Evolutionary conservation across 2,113 vertebrate species (phyloP).

Genomic region (Cryptoleucopteryx plumbea): DNA sequence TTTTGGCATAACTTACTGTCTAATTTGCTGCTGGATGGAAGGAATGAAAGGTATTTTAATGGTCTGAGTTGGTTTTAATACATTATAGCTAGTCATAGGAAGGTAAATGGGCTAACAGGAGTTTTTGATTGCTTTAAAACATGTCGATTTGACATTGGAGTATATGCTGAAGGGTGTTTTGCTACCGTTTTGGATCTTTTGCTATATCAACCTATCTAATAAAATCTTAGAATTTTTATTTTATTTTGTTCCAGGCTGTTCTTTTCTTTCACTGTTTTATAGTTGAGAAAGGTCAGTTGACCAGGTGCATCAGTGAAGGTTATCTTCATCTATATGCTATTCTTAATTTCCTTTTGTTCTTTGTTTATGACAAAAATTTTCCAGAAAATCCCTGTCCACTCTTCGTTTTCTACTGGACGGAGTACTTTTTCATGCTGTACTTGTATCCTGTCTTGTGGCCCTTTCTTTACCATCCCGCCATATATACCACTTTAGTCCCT

Average conservation of each 20-base stretch:
- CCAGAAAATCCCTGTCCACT: not conserved
- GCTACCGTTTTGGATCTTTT: not conserved
- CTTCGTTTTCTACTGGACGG: not conserved
- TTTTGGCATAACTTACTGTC: not conserved
- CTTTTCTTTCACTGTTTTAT: not conserved
- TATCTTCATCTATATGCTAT: not conserved
- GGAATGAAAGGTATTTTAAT: conserved; percentile 5
- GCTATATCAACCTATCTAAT: not conserved
- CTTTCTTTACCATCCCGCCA: not conserved
- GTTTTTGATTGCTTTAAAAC: not conserved
- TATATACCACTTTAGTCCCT: not conserved
- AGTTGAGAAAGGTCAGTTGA: not conserved
- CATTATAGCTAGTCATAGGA: not conserved
- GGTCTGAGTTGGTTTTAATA: not conserved
- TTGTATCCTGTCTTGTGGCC: not conserved
- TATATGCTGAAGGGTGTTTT: not conserved
- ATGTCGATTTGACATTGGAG: not conserved
- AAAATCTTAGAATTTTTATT: not conserved
- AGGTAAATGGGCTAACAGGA: not conserved
- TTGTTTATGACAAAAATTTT: not conserved
- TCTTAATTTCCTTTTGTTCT: not conserved
- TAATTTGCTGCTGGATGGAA: conserved; percentile 18
- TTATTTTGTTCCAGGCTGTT: not conserved
- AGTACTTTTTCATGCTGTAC: not conserved
- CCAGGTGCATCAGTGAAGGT: not conserved